Evolutionary conservation across 2,797 vertebrate genomes (phyloP), one percentile per base, ranked within the genome.

Genomic region (Poecile montanus): DNA sequence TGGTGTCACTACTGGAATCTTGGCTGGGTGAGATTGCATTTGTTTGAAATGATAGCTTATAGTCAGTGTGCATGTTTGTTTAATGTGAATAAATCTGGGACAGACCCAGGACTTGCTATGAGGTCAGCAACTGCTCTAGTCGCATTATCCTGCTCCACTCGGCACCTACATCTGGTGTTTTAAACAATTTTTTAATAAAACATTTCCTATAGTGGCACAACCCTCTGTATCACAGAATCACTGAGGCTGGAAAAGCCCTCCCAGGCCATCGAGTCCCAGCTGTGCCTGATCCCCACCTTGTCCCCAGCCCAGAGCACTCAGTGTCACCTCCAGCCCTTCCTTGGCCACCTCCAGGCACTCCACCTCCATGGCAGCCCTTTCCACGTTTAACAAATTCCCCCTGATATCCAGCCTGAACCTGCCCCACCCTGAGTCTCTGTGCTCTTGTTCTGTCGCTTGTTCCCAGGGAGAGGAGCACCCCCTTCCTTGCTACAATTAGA

Each of bases 371-470:
- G 40, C 58, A 77, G 21, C 30, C 29, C 7, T 66, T 34, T 15
- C 79, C 7, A 20, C 7, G 53, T 65, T 47, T 72, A 53, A 53
- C 45, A 65, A 38, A 47, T 36, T 20, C 38, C 26, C 21, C 26
- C 11, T 68, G 10, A 20, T 72, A 45, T 19, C 40, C 51, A 63
- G 5, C 44, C 63, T 76, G 29, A 30, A 21, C 9, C 25, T 51
- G 17, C 34, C 56, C 26, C 76, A 47, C n/a, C 29, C 17, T 30
- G 57, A 51, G 36, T 5, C 63, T 42, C 23, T 51, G n/a, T 71
- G 17, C 51, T 51, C 51, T 71, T 3, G 0, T 71, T 38, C 51
- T 63, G 36, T 44, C 1, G 0, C 23, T 51, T n/a, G 32, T 26
- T 65, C 22, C 15, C n/a, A 30, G 51, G 38, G 44, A 30, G 45